Evolutionary conservation across 2,797 vertebrate species (phyloP).

Genomic region (Platalea minor): DNA sequence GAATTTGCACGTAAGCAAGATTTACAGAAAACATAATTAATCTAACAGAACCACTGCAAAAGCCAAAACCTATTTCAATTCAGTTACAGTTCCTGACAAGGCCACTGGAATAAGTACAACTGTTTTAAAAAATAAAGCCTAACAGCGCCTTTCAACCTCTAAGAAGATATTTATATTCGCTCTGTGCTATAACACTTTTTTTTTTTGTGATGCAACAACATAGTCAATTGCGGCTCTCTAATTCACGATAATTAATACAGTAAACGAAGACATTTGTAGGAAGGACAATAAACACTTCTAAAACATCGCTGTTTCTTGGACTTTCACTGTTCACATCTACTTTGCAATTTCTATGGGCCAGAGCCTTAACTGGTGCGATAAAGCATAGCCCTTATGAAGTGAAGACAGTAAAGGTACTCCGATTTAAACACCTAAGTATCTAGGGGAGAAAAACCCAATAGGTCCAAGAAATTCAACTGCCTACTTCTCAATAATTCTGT

Average conservation of each 20-base stretch:
- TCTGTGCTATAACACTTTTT: accelerated
- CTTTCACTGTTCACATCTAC: neutral
- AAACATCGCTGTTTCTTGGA: accelerated
- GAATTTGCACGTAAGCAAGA: neutral
- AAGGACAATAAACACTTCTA: neutral
- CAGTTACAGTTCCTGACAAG: neutral
- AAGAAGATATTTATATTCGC: neutral
- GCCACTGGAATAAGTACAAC: neutral
- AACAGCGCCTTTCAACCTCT: neutral
- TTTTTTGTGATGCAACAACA: neutral
- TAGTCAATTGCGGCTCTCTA: neutral
- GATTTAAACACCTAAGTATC: neutral
- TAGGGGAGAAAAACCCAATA: neutral
- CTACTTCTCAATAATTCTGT: neutral
- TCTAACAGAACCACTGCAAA: neutral
- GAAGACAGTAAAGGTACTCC: no score
- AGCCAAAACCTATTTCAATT: neutral
- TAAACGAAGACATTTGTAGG: accelerated
- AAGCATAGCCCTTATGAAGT: neutral
- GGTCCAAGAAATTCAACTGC: neutral
- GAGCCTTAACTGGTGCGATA: neutral
- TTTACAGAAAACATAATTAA: neutral
- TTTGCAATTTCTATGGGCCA: neutral
- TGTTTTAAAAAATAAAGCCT: neutral
- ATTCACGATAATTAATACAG: neutral